Conservation (phyloP, 2,113 vertebrate species). For the Piaya cayana region DNA sequence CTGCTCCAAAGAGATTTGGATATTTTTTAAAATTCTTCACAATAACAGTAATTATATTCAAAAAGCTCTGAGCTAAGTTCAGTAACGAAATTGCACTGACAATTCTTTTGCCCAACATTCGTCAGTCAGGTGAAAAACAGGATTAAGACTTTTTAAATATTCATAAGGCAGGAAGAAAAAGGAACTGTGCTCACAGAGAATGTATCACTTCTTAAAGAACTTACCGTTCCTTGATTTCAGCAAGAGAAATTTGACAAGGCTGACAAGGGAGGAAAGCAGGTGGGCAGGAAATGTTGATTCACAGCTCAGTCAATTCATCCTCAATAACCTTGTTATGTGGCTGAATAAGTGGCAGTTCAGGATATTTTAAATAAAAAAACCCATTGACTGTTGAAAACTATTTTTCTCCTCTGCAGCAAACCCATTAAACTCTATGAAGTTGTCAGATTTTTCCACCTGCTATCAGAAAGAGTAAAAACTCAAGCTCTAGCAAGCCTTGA, state of each 20-base stretch:
- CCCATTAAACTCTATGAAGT: slow-evolving; percentile 38
- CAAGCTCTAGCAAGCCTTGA: slow-evolving; percentile 8
- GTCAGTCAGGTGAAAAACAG: slow-evolving; percentile 47
- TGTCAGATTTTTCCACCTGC: slow-evolving; percentile 15
- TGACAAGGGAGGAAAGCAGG: slow-evolving; percentile 32
- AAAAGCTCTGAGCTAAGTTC: slow-evolving; percentile 17
- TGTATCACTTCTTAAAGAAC: slow-evolving; percentile 8
- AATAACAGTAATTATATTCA: not conserved
- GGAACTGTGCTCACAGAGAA: not conserved
- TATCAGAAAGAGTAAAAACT: slow-evolving; percentile 29
- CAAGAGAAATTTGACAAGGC: slow-evolving; percentile 39
- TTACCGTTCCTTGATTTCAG: slow-evolving; percentile 20
- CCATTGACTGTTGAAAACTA: slow-evolving; percentile 12
- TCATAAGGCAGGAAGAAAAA: slow-evolving; percentile 31
- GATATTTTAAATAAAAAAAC: slow-evolving; percentile 56
- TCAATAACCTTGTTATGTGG: slow-evolving; percentile 27
- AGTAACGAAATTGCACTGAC: slow-evolving; percentile 6
- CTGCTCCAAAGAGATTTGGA: not conserved
- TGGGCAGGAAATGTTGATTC: slow-evolving; percentile 57
- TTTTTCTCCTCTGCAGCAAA: slow-evolving; percentile 24
- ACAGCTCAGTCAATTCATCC: slow-evolving; percentile 32
- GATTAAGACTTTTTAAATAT: slow-evolving; percentile 43
- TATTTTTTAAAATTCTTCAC: slow-evolving; percentile 16
- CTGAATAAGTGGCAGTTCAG: slow-evolving; percentile 24
- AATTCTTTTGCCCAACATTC: slow-evolving; percentile 26